Evolutionary conservation across 2,113 vertebrate genomes (phyloP).

Genomic region (Clarias magur): DNA sequence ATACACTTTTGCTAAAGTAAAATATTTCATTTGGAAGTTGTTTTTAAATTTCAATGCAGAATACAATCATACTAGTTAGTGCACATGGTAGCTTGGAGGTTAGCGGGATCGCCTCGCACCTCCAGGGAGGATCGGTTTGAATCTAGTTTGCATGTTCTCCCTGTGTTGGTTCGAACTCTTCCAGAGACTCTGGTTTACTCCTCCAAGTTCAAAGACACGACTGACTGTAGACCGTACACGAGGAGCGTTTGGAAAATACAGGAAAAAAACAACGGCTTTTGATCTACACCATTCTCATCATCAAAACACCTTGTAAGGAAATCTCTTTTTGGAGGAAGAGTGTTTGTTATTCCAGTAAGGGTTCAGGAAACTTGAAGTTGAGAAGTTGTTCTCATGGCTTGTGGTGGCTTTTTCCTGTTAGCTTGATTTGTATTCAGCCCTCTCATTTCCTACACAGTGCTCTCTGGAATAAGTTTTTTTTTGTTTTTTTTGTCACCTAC

Average conservation of each 20-base stretch:
- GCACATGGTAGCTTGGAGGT: too few relatives aligned
- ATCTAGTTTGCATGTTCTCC: too few relatives aligned
- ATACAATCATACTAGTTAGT: neutral
- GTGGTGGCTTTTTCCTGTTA: neutral
- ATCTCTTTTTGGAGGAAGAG: neutral
- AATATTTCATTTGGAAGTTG: neutral
- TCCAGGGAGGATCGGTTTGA: too few relatives aligned
- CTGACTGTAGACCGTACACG: too few relatives aligned
- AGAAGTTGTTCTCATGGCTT: neutral
- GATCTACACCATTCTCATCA: neutral
- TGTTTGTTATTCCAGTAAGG: neutral
- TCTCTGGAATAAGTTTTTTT: too few relatives aligned
- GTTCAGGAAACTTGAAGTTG: neutral
- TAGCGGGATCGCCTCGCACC: too few relatives aligned
- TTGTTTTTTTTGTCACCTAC: too few relatives aligned
- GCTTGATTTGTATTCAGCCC: neutral
- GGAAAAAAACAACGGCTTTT: neutral
- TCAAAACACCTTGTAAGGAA: neutral
- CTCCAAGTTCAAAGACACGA: too few relatives aligned
- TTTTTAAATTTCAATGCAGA: neutral
- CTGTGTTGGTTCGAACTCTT: too few relatives aligned
- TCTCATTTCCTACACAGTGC: neutral
- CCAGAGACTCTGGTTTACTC: too few relatives aligned
- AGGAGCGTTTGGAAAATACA: neutral
- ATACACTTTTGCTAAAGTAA: neutral